Percentiles rank a stretch among this genome's conserved stretches.
Evolutionary conservation across 2,888 invertebrate genomes (phyloP).

Genomic region (Halictus ligatus): DNA sequence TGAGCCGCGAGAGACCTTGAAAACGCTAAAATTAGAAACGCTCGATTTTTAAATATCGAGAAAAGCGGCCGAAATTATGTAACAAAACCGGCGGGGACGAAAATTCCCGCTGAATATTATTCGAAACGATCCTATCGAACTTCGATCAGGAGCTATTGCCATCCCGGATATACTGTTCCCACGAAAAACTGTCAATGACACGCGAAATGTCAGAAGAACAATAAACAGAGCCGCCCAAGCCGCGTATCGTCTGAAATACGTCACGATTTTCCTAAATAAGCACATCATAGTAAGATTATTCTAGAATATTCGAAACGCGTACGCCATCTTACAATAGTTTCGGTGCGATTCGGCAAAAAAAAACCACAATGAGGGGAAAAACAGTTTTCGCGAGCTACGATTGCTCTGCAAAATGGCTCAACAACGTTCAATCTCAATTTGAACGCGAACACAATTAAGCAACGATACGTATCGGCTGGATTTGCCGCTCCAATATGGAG

Average conservation of each 20-base stretch:
- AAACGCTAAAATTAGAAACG: background rate
- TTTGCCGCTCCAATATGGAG: background rate
- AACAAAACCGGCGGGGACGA: background rate
- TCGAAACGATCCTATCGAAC: background rate
- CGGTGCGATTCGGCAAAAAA: background rate
- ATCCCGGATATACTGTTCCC: background rate
- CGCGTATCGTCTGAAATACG: slow-evolving; percentile 23
- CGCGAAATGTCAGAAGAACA: slow-evolving; percentile 12
- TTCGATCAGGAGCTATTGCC: background rate
- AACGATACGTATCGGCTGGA: background rate
- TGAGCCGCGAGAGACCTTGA: background rate
- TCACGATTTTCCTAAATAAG: slow-evolving; percentile 30
- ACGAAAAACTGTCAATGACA: slow-evolving; percentile 27
- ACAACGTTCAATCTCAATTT: background rate
- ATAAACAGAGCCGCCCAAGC: slow-evolving; percentile 42
- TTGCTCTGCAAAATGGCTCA: background rate
- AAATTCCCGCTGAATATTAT: background rate
- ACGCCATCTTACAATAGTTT: slow-evolving; percentile 11
- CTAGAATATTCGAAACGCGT: slow-evolving; percentile 34
- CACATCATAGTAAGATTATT: slow-evolving; percentile 24
- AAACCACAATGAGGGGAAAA: background rate
- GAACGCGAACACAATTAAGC: background rate
- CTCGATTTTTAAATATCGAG: background rate
- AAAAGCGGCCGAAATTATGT: background rate
- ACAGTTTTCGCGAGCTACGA: no score